Conservation (phyloP, 2,797 vertebrate genomes). For the Amblyopsis hoosieri region DNA sequence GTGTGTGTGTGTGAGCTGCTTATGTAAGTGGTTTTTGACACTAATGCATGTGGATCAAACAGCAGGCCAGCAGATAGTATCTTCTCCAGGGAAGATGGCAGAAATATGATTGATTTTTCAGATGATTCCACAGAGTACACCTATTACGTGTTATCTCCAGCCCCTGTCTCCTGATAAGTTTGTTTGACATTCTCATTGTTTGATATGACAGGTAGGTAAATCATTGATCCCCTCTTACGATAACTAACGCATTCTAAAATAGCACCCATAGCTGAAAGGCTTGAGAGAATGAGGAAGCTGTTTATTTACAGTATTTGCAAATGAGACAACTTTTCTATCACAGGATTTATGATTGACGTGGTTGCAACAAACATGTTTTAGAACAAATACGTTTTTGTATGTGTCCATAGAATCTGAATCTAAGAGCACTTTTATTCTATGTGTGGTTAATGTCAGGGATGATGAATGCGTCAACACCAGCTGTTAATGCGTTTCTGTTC, state of each 20-base stretch:
- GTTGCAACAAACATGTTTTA: too few relatives aligned
- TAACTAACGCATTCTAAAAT: not conserved
- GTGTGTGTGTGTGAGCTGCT: not conserved
- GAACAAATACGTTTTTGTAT: too few relatives aligned
- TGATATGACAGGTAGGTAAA: not conserved
- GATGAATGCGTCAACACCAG: not conserved
- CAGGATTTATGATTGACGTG: too few relatives aligned
- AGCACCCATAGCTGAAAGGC: not conserved
- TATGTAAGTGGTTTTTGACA: not conserved
- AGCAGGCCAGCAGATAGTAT: not conserved
- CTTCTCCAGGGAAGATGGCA: not conserved
- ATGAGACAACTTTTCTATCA: too few relatives aligned
- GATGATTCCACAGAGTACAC: not conserved
- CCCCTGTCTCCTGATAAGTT: not conserved
- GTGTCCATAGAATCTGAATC: not conserved
- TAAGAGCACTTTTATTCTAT: not conserved
- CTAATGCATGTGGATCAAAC: not conserved
- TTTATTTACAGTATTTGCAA: too few relatives aligned
- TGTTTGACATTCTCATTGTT: constrained; percentile 5
- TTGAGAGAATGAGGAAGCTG: not conserved
- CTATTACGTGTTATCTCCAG: constrained; percentile 1
- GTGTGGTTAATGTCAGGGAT: not conserved
- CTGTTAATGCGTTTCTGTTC: not conserved
- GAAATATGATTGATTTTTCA: constrained; percentile 5
- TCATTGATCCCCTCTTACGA: not conserved